Conservation (phyloP, 2,888 invertebrate species). For the Oxycera nigricornis region DNA sequence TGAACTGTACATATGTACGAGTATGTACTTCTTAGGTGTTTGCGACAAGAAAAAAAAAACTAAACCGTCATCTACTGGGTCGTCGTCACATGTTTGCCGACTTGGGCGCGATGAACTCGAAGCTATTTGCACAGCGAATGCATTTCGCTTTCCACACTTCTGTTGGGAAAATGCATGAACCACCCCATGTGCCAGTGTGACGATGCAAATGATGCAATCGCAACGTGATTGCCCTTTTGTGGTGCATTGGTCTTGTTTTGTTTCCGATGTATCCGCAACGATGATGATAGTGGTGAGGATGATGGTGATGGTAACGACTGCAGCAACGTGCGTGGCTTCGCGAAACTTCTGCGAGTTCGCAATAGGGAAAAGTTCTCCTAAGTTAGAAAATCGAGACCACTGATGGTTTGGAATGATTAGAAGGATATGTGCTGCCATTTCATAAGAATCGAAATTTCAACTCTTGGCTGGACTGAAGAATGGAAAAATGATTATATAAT, state of each 20-base stretch:
- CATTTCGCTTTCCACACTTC: background rate
- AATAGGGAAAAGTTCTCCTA: no score
- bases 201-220: constrained; percentile 28
- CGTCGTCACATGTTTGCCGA: constrained; percentile 17
- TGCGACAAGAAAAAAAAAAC: no score
- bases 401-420: no score
- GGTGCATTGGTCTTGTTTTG: constrained; percentile 10
- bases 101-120: constrained; percentile 28
- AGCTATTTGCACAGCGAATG: background rate
- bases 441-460: no score
- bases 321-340: background rate
- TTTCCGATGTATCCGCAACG: constrained; percentile 9
- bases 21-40: no score
- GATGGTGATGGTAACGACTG: no score
- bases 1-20: no score
- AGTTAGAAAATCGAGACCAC: no score
- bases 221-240: constrained; percentile 35
- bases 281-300: no score
- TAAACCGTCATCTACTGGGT: constrained; percentile 9
- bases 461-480: no score
- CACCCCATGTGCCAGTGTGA: background rate
- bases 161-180: background rate
- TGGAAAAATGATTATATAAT: no score
- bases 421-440: no score
- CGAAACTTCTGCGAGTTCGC: background rate